Evolutionary conservation across 2,888 invertebrate species (phyloP).

Genomic region (Congeria kusceri): DNA sequence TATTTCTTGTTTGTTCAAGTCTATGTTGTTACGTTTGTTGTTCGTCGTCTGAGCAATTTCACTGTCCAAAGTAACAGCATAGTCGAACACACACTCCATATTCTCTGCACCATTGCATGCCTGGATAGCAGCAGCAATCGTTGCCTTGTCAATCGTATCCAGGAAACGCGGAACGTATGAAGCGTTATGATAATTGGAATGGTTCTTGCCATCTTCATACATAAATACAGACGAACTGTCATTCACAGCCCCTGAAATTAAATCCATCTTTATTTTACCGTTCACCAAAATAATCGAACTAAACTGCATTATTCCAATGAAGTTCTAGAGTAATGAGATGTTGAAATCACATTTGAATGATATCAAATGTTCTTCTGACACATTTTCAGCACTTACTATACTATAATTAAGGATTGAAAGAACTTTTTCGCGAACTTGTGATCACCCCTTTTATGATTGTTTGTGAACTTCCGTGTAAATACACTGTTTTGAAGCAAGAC

Average conservation of each 20-base stretch:
- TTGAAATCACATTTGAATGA: too few relatives aligned
- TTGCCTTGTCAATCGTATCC: not conserved
- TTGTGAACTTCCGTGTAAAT: too few relatives aligned
- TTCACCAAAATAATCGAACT: too few relatives aligned
- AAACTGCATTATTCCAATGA: too few relatives aligned
- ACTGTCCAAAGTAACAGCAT: conserved; percentile 10
- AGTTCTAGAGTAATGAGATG: too few relatives aligned
- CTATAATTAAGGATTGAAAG: too few relatives aligned
- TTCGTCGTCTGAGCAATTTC: conserved; percentile 10
- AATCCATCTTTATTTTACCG: not conserved
- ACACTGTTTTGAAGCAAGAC: too few relatives aligned
- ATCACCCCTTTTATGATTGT: too few relatives aligned
- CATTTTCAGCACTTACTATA: too few relatives aligned
- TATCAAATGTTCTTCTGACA: too few relatives aligned
- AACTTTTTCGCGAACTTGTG: too few relatives aligned
- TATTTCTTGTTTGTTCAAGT: not conserved
- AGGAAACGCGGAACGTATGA: conserved; percentile 17
- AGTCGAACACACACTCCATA: conserved; percentile 23
- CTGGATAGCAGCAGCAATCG: not conserved
- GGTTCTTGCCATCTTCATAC: conserved; percentile 5
- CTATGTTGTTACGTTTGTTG: not conserved
- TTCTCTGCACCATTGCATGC: conserved; percentile 17
- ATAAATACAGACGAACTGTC: conserved; percentile 13
- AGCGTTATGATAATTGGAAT: conserved; percentile 16
- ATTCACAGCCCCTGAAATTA: conserved; percentile 12